Evolutionary conservation across 2,888 invertebrate genomes (phyloP).

Genomic region (Ophion ventricosus): DNA sequence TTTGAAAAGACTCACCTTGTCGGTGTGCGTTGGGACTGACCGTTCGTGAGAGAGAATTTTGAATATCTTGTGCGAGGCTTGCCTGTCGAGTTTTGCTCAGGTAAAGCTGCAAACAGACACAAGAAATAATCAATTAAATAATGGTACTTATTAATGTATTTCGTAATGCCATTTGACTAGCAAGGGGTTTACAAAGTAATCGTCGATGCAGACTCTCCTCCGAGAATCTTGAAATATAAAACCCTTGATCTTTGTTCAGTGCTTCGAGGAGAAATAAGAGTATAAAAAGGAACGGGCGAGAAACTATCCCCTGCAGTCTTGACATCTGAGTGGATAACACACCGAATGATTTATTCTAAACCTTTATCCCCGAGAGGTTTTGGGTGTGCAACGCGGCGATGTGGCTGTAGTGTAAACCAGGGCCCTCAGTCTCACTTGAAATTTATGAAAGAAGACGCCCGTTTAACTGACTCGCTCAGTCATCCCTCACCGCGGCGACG

Average conservation of each 20-base stretch:
- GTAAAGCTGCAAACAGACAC: slow-evolving; percentile 76
- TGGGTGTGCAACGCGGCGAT: slow-evolving; percentile 38
- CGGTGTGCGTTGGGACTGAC: slow-evolving; percentile 77
- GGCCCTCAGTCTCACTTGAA: slow-evolving; percentile 74
- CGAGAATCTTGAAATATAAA: slow-evolving; percentile 53
- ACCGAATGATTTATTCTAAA: slow-evolving; percentile 82
- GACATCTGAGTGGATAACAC: slow-evolving; percentile 80
- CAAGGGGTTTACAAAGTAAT: slow-evolving; percentile 36
- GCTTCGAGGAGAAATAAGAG: slow-evolving; percentile 41
- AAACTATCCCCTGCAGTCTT: slow-evolving; percentile 74
- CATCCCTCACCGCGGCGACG: slow-evolving; percentile 81
- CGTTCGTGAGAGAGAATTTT: slow-evolving; percentile 75
- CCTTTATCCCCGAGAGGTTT: slow-evolving; percentile 76
- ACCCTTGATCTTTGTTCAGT: slow-evolving; percentile 13
- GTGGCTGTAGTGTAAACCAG: slow-evolving; percentile 40
- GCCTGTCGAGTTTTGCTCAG: slow-evolving; percentile 79
- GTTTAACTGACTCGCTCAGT: slow-evolving; percentile 82
- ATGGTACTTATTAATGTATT: slow-evolving; percentile 46
- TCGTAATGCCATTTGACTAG: background rate
- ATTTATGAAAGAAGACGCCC: slow-evolving; percentile 83
- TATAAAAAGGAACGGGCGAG: slow-evolving; percentile 51
- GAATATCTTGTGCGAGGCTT: slow-evolving; percentile 73
- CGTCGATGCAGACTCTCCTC: slow-evolving; percentile 39
- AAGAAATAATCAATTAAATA: slow-evolving; percentile 46
- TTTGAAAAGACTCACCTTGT: slow-evolving; percentile 76